Percentiles rank a stretch among this genome's conserved stretches.
These are phyloP conservation scores for Luffia ferchaultella DNA, from an alignment of 2,888 invertebrate genomes.

Conservation along the genomic window DNA sequence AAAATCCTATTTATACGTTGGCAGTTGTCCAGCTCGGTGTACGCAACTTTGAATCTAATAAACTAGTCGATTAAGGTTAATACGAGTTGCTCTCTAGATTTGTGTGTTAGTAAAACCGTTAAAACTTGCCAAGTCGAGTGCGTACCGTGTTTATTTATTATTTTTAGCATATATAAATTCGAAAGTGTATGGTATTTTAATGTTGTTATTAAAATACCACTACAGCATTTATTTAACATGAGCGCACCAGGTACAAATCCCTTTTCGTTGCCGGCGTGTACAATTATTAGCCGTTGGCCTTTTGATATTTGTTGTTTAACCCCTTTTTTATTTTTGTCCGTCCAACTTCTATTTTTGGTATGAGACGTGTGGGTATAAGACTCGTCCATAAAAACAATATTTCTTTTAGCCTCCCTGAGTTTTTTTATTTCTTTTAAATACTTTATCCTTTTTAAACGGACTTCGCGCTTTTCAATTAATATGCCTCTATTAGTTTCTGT, in stretches of 20 bases:
- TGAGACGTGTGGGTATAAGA: slow-evolving; percentile 6
- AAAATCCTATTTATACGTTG: too few relatives aligned
- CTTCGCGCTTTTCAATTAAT: too few relatives aligned
- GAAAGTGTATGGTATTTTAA: too few relatives aligned
- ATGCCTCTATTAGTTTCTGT: slow-evolving; percentile 2
- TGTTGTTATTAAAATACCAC: too few relatives aligned
- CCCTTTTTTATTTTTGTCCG: slow-evolving; percentile 1
- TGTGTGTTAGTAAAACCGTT: too few relatives aligned
- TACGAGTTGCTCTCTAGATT: too few relatives aligned
- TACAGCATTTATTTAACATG: background rate
- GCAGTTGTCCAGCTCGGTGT: too few relatives aligned
- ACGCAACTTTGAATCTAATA: too few relatives aligned
- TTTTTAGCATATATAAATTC: too few relatives aligned
- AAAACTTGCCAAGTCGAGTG: too few relatives aligned
- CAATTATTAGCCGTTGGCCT: slow-evolving; percentile 4
- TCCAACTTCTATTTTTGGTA: background rate
- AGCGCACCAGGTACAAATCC: slow-evolving; percentile 1
- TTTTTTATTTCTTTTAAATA: slow-evolving; percentile 8
- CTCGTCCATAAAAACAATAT: slow-evolving; percentile 10
- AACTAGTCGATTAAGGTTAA: too few relatives aligned
- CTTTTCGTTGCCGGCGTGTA: slow-evolving; percentile 8
- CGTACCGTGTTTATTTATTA: too few relatives aligned
- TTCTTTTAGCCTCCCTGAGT: slow-evolving; percentile 7
- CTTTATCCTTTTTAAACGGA: slow-evolving; percentile 9
- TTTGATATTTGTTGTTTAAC: slow-evolving; percentile 2